These are phyloP conservation scores for Stictocephala bisonia DNA, from an alignment of 2,888 invertebrate species.

Conservation along the genomic window DNA sequence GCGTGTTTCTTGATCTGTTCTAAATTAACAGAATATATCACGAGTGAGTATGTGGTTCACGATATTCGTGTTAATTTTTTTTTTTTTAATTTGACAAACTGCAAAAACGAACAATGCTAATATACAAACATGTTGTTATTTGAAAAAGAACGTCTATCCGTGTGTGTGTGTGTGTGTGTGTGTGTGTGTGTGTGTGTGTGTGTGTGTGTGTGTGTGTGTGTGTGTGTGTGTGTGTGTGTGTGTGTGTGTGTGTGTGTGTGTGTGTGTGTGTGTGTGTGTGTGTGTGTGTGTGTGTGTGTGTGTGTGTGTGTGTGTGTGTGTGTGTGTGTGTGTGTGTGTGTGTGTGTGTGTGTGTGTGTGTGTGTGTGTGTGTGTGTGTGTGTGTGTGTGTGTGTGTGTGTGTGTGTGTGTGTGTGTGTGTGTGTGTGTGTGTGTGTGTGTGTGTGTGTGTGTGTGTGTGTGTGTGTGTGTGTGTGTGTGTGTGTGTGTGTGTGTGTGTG, in stretches of 20 bases:
- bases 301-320: not conserved
- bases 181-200: not conserved
- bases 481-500: not conserved
- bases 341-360: not conserved
- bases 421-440: not conserved
- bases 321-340: not conserved
- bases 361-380: not conserved
- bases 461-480: not conserved
- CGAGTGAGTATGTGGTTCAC: too few relatives aligned
- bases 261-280: not conserved
- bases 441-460: not conserved
- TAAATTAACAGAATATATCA: too few relatives aligned
- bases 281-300: not conserved
- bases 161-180: not conserved
- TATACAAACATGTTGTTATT: too few relatives aligned
- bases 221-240: not conserved
- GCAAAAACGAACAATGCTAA: too few relatives aligned
- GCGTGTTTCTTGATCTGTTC: too few relatives aligned
- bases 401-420: not conserved
- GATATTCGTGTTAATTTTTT: too few relatives aligned
- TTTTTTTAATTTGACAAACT: too few relatives aligned
- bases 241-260: not conserved
- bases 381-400: not conserved
- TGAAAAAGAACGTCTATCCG: too few relatives aligned
- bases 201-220: not conserved